Evolutionary conservation across 2,797 vertebrate species (phyloP).

Genomic region (Aldrovandia affinis): DNA sequence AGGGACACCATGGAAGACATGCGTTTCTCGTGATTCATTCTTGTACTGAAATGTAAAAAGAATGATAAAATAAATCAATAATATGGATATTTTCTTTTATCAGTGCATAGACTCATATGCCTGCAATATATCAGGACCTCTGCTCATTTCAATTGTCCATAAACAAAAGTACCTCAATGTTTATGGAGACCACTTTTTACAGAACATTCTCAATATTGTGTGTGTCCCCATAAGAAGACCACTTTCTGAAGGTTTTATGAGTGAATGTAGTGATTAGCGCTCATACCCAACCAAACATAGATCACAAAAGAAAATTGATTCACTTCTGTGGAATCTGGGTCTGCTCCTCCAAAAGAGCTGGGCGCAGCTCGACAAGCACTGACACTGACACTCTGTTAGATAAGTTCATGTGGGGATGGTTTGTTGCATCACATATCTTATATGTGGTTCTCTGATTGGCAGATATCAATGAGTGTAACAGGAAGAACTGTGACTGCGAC

Average conservation of each 20-base stretch:
- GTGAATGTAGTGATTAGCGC: not conserved
- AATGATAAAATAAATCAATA: too few species aligned
- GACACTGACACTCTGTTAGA: not conserved
- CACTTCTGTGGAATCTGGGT: not conserved
- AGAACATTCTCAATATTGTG: not conserved
- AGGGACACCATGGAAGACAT: not conserved
- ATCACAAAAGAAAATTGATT: too few species aligned
- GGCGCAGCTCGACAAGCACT: not conserved
- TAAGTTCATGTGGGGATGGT: not conserved
- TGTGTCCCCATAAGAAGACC: not conserved
- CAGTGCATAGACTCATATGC: too few species aligned
- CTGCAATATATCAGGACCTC: not conserved
- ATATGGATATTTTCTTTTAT: too few species aligned
- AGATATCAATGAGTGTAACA: slow-evolving; percentile 91
- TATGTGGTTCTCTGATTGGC: slow-evolving; percentile 43
- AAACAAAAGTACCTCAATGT: not conserved
- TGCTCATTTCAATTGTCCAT: not conserved
- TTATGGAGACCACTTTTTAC: not conserved
- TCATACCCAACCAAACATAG: too few species aligned
- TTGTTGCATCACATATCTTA: slow-evolving; percentile 4
- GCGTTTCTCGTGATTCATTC: not conserved
- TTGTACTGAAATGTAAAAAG: not conserved
- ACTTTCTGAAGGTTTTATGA: not conserved
- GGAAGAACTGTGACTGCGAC: slow-evolving; percentile 81
- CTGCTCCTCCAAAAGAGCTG: not conserved